Conservation (phyloP, 2,888 invertebrate species). For the Limulus polyphemus region DNA sequence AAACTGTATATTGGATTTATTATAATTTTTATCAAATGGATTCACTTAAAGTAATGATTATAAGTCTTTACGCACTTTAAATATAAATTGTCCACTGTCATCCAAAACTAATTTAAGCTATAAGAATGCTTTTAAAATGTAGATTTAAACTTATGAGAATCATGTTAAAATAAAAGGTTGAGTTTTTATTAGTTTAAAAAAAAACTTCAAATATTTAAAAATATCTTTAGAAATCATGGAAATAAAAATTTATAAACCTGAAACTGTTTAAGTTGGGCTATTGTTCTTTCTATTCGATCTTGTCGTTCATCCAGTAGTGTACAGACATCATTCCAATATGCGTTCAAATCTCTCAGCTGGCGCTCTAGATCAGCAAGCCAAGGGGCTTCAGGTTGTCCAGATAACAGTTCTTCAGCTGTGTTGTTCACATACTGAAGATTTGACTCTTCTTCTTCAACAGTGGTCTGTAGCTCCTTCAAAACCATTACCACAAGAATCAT, state of each 20-base stretch:
- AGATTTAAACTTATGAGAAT: too few relatives aligned
- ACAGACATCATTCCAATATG: slow-evolving; percentile 30
- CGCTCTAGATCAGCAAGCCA: slow-evolving; percentile 18
- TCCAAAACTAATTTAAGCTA: too few relatives aligned
- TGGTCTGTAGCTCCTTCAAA: slow-evolving; percentile 21
- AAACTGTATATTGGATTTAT: too few relatives aligned
- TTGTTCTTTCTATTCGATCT: slow-evolving; percentile 46
- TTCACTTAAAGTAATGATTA: too few relatives aligned
- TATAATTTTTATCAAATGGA: too few relatives aligned
- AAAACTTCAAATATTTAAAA: too few relatives aligned
- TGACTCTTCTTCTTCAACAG: slow-evolving; percentile 23
- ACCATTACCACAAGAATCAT: neutral
- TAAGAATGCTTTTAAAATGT: too few relatives aligned
- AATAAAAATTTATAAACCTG: slow-evolving; percentile 29
- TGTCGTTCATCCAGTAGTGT: slow-evolving; percentile 49
- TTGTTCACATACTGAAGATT: slow-evolving; percentile 23
- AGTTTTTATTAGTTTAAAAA: too few relatives aligned
- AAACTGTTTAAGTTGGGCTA: slow-evolving; percentile 34
- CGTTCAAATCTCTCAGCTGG: slow-evolving; percentile 18
- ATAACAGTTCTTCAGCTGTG: slow-evolving; percentile 20
- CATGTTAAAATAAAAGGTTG: too few relatives aligned
- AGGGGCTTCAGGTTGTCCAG: slow-evolving; percentile 14
- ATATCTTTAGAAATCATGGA: too few relatives aligned
- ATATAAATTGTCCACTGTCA: too few relatives aligned
- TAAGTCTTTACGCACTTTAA: too few relatives aligned